phyloP scores from a whole-genome alignment of 2,888 invertebrate species.

The Hypolimnas misippus region DNA sequence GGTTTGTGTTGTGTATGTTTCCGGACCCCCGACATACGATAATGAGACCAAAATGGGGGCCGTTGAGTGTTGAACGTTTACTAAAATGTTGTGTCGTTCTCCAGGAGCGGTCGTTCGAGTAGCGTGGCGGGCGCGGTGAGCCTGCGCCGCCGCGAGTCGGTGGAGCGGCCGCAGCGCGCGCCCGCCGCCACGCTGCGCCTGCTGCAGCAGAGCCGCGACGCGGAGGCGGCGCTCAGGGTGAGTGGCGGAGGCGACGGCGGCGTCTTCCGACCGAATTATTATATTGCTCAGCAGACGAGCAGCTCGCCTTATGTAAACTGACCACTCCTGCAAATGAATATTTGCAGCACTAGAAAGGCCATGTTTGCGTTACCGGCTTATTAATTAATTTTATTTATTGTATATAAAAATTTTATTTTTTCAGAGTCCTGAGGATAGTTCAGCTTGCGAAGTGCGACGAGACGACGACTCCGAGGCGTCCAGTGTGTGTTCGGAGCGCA shows the following conservation, averaged over 20 bases:
- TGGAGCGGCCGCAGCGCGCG: conserved; percentile 59
- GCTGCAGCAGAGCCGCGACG: conserved; percentile 93
- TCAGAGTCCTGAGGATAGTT: conserved; percentile 82
- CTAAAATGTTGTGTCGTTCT: too few species aligned
- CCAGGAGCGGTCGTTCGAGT: conserved; percentile 62
- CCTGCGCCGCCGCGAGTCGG: conserved; percentile 63
- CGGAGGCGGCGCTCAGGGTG: conserved; percentile 84
- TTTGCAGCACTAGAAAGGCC: too few species aligned
- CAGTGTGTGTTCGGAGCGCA: conserved; percentile 96
- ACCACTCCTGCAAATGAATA: too few species aligned
- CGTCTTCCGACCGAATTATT: background rate
- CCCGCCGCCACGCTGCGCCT: conserved; percentile 92
- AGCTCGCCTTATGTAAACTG: too few species aligned
- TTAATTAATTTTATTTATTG: too few species aligned
- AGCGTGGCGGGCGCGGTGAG: conserved; percentile 63
- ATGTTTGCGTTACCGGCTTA: too few species aligned
- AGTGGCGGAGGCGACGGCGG: conserved; percentile 11
- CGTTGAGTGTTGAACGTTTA: too few species aligned
- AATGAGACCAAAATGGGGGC: too few species aligned
- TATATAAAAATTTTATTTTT: too few species aligned
- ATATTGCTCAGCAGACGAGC: too few species aligned
- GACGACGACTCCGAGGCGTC: conserved; percentile 97
- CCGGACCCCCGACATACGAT: too few species aligned
- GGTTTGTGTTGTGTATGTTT: too few species aligned
- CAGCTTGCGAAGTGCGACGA: conserved; percentile 72